Base-by-base conservation (phyloP, 2,113 vertebrate genomes). In the Pterocles gutturalis region DNA sequence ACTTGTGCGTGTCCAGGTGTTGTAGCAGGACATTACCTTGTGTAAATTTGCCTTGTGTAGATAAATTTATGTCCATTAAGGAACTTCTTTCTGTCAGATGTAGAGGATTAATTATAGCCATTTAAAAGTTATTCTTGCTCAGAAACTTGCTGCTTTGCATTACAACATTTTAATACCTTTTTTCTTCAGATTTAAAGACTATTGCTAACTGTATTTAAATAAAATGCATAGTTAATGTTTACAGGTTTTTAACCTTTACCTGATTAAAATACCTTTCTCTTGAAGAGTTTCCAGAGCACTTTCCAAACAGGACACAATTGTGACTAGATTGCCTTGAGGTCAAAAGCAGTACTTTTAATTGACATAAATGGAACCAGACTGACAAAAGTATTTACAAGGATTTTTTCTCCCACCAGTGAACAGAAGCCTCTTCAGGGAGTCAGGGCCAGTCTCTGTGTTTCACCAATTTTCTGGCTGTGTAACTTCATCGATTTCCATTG, bases 401-500 rank as follows among this genome's bases (percentile, higher is more conserved):
- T 89, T 81, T 77, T 84, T 96, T 91, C 55, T 93, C 13, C n/a
- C 36, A 83, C n/a, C 76, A 86, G 28, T 73, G 89, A 92, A 76
- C 49, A 33, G 62, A 70, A 93, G 62, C 41, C 54, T 22, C 73
- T 95, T 70, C 41, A 51, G 79, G 75, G 83, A 57, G 15, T 11
- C n/a, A 80, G 25, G 31, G 3, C 60, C 67, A 43, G 64, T 89
- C 71, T 88, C 66, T 17, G 5, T 17, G 5, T 93, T 96, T 90
- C 83, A 89, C 76, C 90, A 88, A 58, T 93, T 97, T 97, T 93
- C 83, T 92, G 75, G 45, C 71, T 90, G 49, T 86, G 13, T 83
- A 80, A 77, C 66, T 95, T 90, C 71, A 96, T 77, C 86, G 90
- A 96, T 94, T 95, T 94, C 85, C 36, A 34, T 28, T 94, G 66